Evolutionary conservation across 2,888 invertebrate species (phyloP).

Genomic region (Pharmacophagus antenor): DNA sequence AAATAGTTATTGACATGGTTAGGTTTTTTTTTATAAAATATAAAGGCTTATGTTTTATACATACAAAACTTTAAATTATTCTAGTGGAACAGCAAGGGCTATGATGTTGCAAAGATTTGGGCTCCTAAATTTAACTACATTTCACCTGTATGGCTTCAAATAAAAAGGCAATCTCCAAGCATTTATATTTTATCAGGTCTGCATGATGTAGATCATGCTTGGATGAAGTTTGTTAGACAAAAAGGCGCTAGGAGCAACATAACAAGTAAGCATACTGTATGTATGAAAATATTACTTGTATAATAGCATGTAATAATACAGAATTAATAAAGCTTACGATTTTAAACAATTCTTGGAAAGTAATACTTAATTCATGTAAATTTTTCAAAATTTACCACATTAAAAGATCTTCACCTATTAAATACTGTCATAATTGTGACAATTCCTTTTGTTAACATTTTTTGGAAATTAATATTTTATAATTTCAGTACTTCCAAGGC

Average conservation of each 20-base stretch:
- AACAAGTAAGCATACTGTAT: constrained; percentile 75
- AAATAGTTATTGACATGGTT: background rate
- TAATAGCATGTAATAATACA: background rate
- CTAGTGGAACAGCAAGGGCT: constrained; percentile 97
- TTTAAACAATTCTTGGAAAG: background rate
- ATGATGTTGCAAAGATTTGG: constrained; percentile 94
- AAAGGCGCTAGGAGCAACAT: constrained; percentile 77
- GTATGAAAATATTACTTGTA: background rate
- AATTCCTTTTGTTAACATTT: background rate
- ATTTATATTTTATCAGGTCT: constrained; percentile 85
- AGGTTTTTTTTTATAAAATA: background rate
- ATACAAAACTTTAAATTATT: constrained; percentile 43
- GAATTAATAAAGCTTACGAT: background rate
- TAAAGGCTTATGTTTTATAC: constrained; percentile 1
- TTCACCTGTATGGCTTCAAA: constrained; percentile 97
- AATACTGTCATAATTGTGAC: background rate
- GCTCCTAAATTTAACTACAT: constrained; percentile 93
- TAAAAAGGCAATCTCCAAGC: constrained; percentile 83
- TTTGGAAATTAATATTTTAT: background rate
- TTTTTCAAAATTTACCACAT: background rate
- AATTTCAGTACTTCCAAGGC: constrained; percentile 90
- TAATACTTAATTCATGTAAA: background rate
- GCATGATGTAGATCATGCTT: constrained; percentile 92
- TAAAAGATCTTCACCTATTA: too few relatives aligned
- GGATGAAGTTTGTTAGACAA: constrained; percentile 87